Base-by-base conservation (phyloP, 2,888 invertebrate species). In the Megamerina dolium region DNA sequence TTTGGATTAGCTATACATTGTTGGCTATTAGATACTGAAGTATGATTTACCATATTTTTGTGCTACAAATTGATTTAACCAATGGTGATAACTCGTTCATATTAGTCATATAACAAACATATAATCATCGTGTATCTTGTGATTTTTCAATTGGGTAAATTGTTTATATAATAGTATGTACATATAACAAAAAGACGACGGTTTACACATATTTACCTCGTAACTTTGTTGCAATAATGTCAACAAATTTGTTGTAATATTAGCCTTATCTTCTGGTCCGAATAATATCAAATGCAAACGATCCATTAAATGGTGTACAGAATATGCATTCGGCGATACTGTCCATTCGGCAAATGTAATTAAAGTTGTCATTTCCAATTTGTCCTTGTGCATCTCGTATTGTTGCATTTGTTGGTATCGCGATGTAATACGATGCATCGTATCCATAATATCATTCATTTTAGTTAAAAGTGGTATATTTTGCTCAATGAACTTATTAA, bases 261-360 rank as follows among this genome's bases (percentile, higher is more conserved):
- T 54, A 6, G 42, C 18, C 32, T 60, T 58, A 4, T 60, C 61
- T n/a, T 61, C 60, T 1, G 81, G 78, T 21, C 76, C 77, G 21
- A 62, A 46, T 3, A 85, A 70, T 17, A 81, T 73, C 5, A 77
- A 70, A 63, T 85, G 82, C 27, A 87, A 75, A 8, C 79, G 74
- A 59, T 83, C 82, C 55, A 87, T 65, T 18, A 84, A 60, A 48
- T 79, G 78, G 21, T 79, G 77, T 41, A 87, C 72, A 3, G 84
- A 82, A 33, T 77, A 73, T 1, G 79, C 71, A 55, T 79, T 78
- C 54, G 82, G 83, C 1, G 85, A 81, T 3, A 86, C 81, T 31
- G 81, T 81, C 70, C 77, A 78, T 51, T 74, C 74, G 1, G 87
- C 85, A 60, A 87, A 87, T 58, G 81, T 77, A 59, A 83, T 74